A percentile compares a stretch with the other conserved stretches of the same genome.
Conservation (phyloP, 2,888 invertebrate genomes). For the Meliscaeva auricollis region DNA sequence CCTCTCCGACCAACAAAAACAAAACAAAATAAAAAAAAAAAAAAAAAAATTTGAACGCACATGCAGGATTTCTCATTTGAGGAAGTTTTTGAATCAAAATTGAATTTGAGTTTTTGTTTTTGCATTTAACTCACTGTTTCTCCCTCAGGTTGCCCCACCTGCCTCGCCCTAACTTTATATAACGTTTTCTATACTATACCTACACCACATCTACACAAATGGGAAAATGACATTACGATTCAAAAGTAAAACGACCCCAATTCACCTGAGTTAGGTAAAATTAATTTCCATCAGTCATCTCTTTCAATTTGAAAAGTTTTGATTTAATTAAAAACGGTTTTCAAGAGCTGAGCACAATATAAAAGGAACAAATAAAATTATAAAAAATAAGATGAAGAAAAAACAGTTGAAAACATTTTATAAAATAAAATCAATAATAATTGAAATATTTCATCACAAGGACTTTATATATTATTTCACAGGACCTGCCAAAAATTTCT, state of each 20-base stretch:
- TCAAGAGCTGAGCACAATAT: constrained; percentile 25
- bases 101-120: constrained; percentile 61
- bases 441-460: not conserved
- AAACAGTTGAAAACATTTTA: constrained; percentile 17
- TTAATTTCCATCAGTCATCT: constrained; percentile 67
- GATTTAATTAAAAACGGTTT: constrained; percentile 67
- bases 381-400: not conserved
- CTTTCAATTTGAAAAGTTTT: constrained; percentile 55
- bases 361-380: not conserved
- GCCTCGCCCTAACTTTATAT: not conserved
- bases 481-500: not conserved
- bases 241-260: constrained; percentile 44
- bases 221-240: constrained; percentile 54
- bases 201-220: not conserved
- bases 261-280: constrained; percentile 63
- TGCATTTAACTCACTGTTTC: constrained; percentile 11
- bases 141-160: not conserved
- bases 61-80: constrained; percentile 36
- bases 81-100: constrained; percentile 65
- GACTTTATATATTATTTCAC: not conserved
- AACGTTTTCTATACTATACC: not conserved
- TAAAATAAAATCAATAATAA: constrained; percentile 36
- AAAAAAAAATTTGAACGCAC: constrained; percentile 20
- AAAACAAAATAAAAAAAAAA: not conserved
- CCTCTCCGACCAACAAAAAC: not conserved